Percentiles rank a stretch among this genome's conserved stretches.
Evolutionary conservation across 2,888 invertebrate genomes (phyloP).

Genomic region (Stenolophus ochropezus): DNA sequence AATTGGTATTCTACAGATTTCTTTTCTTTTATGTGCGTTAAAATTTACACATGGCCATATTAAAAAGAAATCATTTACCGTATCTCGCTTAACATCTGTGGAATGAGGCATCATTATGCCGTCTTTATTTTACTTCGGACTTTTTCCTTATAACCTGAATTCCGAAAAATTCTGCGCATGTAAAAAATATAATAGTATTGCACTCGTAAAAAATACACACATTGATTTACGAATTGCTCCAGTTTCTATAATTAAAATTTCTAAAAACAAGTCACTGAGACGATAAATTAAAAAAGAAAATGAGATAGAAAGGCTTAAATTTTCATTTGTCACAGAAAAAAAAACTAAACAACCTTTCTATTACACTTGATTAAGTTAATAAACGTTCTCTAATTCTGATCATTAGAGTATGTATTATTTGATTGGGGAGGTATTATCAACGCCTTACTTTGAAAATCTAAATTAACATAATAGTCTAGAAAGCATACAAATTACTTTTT

Average conservation of each 20-base stretch:
- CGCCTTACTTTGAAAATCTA: background rate
- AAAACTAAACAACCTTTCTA: background rate
- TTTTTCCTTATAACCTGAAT: slow-evolving; percentile 34
- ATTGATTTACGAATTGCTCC: slow-evolving; percentile 21
- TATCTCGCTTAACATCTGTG: slow-evolving; percentile 1
- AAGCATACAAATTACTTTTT: background rate
- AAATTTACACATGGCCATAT: slow-evolving; percentile 3
- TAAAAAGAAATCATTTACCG: slow-evolving; percentile 40
- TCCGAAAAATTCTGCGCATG: background rate
- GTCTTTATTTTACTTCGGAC: background rate
- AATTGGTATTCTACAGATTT: background rate
- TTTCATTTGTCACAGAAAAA: slow-evolving; percentile 21
- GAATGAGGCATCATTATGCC: slow-evolving; percentile 20
- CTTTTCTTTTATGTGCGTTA: slow-evolving; percentile 15
- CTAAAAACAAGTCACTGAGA: slow-evolving; percentile 24
- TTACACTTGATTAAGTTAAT: slow-evolving; percentile 18
- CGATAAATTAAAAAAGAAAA: slow-evolving; percentile 25
- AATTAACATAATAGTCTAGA: background rate
- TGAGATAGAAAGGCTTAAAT: slow-evolving; percentile 25
- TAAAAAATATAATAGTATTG: background rate
- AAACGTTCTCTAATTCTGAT: slow-evolving; percentile 15
- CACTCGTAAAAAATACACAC: background rate
- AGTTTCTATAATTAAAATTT: slow-evolving; percentile 33
- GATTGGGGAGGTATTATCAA: background rate
- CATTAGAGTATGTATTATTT: background rate